Conservation (phyloP, 2,888 invertebrate genomes). For the Amphipoea oculea region DNA sequence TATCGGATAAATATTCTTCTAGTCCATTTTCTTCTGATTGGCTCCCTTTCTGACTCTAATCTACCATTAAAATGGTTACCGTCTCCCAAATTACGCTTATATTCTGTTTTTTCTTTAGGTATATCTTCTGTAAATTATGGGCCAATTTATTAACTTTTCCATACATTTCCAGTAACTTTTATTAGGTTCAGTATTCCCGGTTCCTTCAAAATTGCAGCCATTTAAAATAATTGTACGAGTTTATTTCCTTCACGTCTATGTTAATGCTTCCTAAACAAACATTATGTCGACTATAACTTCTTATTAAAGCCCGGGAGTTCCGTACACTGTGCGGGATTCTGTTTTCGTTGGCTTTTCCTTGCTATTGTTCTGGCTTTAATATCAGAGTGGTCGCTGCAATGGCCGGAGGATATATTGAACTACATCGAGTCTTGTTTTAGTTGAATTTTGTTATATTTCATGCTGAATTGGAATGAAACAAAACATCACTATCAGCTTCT, state of each 20-base stretch:
- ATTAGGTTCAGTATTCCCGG: conserved; percentile 52
- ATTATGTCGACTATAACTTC: conserved; percentile 66
- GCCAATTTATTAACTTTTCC: conserved; percentile 37
- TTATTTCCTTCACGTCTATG: conserved; percentile 66
- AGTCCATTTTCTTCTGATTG: conserved; percentile 12
- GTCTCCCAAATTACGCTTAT: conserved; percentile 2
- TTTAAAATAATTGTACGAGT: conserved; percentile 64
- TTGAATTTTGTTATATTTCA: conserved; percentile 20
- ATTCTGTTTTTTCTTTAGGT: conserved; percentile 5
- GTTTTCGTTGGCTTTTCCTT: conserved; percentile 56
- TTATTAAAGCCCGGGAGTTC: conserved; percentile 59
- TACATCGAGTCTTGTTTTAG: conserved; percentile 32
- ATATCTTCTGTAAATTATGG: conserved; percentile 12
- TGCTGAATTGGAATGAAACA: conserved; percentile 7
- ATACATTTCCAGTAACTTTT: conserved; percentile 54
- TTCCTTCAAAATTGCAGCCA: conserved; percentile 56
- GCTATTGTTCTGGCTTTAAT: conserved; percentile 52
- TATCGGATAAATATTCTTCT: conserved; percentile 19
- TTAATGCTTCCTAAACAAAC: conserved; percentile 64
- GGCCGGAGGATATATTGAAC: conserved; percentile 41
- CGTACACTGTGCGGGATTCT: conserved; percentile 46
- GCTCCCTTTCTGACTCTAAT: not conserved
- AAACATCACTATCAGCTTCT: not conserved
- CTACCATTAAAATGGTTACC: not conserved
- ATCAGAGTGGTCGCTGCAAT: conserved; percentile 50